Evolutionary conservation across 2,888 invertebrate species (phyloP).

Genomic region (Anoplius nigerrimus): DNA sequence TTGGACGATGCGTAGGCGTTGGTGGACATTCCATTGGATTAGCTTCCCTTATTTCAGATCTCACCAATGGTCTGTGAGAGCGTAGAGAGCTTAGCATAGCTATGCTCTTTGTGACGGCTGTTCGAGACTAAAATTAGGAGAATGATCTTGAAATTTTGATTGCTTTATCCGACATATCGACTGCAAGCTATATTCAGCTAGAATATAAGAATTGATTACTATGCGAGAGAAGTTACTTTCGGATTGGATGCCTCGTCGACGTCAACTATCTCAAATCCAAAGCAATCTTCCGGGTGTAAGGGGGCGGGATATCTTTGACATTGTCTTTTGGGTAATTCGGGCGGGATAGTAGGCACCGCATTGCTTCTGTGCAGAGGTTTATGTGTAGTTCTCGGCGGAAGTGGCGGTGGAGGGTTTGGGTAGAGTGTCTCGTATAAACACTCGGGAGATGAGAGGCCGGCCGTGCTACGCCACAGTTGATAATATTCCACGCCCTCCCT

Average conservation of each 20-base stretch:
- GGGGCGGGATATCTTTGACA: conserved; percentile 80
- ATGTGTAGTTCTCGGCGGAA: conserved; percentile 85
- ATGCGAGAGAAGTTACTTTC: conserved; percentile 56
- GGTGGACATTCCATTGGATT: conserved; percentile 86
- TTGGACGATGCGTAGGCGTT: conserved; percentile 90
- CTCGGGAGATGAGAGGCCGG: conserved; percentile 65
- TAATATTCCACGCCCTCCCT: conserved; percentile 71
- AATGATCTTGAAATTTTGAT: background rate
- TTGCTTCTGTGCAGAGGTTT: conserved; percentile 85
- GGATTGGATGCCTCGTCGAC: conserved; percentile 81
- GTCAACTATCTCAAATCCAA: conserved; percentile 89
- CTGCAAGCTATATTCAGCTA: no score
- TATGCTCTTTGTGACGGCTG: conserved; percentile 71
- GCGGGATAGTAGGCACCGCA: conserved; percentile 78
- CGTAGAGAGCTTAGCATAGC: conserved; percentile 78
- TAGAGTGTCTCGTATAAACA: conserved; percentile 65
- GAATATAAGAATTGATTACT: no score
- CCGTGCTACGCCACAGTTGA: conserved; percentile 72
- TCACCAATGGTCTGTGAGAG: conserved; percentile 65
- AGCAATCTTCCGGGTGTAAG: conserved; percentile 83
- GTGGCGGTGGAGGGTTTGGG: conserved; percentile 76
- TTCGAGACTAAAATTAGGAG: conserved; percentile 60
- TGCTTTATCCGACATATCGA: background rate
- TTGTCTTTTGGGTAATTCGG: conserved; percentile 83
- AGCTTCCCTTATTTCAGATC: conserved; percentile 59